phyloP scores from a whole-genome alignment of 2,797 vertebrate genomes.

The Etheostoma nigrum region DNA sequence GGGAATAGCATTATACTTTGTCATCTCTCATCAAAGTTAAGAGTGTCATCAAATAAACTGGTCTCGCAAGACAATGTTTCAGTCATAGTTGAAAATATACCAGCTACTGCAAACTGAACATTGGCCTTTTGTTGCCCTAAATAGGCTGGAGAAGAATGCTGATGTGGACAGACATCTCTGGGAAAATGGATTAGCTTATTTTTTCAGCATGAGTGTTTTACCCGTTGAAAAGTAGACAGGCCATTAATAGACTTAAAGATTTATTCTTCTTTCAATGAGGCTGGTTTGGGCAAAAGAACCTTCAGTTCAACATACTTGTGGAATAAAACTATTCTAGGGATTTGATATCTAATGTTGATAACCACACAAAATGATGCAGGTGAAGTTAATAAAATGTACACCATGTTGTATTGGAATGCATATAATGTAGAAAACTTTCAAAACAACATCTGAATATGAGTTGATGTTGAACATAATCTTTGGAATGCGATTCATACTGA shows the following conservation, averaged over 20 bases:
- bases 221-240: neutral
- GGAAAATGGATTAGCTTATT: conserved; percentile 9
- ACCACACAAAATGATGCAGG: neutral
- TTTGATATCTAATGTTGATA: neutral
- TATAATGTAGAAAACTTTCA: neutral
- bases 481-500: neutral
- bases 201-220: conserved; percentile 8
- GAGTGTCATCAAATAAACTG: neutral
- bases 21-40: conserved; percentile 1
- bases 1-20: conserved; percentile 5
- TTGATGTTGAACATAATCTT: no score
- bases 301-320: neutral
- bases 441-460: neutral
- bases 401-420: neutral
- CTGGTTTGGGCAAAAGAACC: neutral
- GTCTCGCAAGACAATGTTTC: neutral
- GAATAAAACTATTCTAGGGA: neutral
- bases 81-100: conserved; percentile 4
- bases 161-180: neutral
- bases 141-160: neutral
- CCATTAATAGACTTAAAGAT: neutral
- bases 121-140: neutral
- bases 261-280: neutral
- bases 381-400: neutral
- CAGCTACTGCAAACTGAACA: conserved; percentile 11